Conservation (phyloP, 2,888 invertebrate species). For the Spilarctia lutea region DNA sequence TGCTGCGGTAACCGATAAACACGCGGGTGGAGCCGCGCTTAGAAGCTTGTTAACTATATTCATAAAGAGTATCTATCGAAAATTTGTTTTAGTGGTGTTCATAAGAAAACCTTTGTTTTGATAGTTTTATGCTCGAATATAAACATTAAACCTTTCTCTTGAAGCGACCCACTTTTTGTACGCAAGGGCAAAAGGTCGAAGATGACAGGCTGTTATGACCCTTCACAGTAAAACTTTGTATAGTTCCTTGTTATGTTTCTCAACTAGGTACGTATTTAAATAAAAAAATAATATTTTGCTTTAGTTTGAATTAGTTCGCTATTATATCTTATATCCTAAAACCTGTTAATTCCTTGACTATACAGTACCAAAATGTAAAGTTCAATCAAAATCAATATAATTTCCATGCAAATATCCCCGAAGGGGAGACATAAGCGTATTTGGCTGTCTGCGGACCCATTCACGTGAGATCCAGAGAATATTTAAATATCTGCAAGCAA, state of each 20-base stretch:
- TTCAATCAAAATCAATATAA: too few relatives aligned
- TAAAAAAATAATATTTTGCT: neutral
- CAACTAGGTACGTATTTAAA: neutral
- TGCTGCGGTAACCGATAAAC: too few relatives aligned
- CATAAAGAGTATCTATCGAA: neutral
- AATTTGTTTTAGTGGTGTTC: neutral
- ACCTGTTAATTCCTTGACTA: neutral
- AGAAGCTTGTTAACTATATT: neutral
- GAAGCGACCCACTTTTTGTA: constrained; percentile 21
- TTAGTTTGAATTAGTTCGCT: neutral
- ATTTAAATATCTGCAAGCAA: too few relatives aligned
- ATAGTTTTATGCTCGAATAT: constrained; percentile 13
- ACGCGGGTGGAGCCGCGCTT: too few relatives aligned
- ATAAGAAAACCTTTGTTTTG: constrained; percentile 6
- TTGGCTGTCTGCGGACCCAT: too few relatives aligned
- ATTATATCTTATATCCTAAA: neutral
- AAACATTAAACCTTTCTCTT: constrained; percentile 14
- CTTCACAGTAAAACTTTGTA: constrained; percentile 10
- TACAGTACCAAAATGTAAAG: neutral
- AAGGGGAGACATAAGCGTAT: too few relatives aligned
- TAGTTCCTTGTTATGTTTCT: neutral
- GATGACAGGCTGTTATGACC: constrained; percentile 21
- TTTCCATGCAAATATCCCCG: too few relatives aligned
- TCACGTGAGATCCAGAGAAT: too few relatives aligned
- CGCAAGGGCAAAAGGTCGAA: constrained; percentile 13